phyloP scores from a whole-genome alignment of 64 coral and sea anemone species.

The Porites lutea region DNA sequence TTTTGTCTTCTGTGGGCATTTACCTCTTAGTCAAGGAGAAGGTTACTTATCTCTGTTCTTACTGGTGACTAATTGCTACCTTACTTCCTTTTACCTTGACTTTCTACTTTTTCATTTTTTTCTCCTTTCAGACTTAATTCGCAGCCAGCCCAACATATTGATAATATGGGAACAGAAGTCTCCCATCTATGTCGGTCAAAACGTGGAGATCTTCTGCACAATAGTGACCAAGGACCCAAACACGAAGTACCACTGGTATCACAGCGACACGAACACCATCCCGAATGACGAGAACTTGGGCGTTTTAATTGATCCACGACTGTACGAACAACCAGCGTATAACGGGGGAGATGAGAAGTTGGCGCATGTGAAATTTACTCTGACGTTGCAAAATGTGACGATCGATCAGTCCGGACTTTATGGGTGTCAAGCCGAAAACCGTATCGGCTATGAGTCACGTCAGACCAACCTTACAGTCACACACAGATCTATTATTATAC shows the following conservation, averaged over 20 bases:
- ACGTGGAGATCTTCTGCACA: not conserved
- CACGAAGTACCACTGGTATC: not conserved
- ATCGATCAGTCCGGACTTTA: conserved; percentile 24
- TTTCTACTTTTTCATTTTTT: conserved; percentile 7
- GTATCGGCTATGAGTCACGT: not conserved
- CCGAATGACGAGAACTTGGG: not conserved
- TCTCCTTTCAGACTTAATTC: not conserved
- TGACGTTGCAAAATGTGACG: not conserved
- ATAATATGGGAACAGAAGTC: not conserved
- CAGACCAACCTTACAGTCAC: conserved; percentile 25
- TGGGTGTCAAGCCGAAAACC: conserved; percentile 31
- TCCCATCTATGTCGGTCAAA: not conserved
- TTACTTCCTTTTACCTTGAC: not conserved
- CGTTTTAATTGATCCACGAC: not conserved
- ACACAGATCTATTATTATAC: not conserved
- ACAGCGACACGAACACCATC: not conserved
- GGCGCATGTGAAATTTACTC: not conserved
- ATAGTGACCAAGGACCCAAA: not conserved
- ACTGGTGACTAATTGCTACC: not conserved
- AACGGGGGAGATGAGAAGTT: not conserved
- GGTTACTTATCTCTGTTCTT: no score
- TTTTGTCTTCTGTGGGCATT: no score
- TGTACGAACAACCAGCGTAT: not conserved
- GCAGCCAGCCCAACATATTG: not conserved
- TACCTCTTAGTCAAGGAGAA: no score